phyloP scores from a whole-genome alignment of 2,888 invertebrate species.

The Drosophila cognata region DNA sequence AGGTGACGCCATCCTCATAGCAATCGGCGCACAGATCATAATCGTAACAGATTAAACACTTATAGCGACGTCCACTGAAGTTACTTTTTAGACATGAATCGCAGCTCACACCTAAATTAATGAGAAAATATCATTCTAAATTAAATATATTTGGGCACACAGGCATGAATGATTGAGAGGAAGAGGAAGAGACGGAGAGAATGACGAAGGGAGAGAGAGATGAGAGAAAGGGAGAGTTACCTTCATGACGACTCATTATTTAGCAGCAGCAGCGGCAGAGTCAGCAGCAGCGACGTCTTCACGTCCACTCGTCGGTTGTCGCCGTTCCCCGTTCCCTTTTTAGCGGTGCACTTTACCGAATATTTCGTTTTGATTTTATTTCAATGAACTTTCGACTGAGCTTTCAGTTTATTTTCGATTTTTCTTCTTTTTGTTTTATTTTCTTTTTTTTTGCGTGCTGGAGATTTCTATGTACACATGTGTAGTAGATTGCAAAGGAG shows the following conservation, averaged over 20 bases:
- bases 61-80: conserved; percentile 98
- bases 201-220: neutral
- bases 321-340: conserved; percentile 34
- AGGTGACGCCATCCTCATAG: conserved; percentile 96
- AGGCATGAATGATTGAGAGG: neutral
- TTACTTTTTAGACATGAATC: conserved; percentile 99
- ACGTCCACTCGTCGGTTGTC: conserved; percentile 59
- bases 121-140: neutral
- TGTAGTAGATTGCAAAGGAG: conserved; percentile 35
- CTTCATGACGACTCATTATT: conserved; percentile 97
- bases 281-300: conserved; percentile 55
- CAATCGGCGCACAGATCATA: conserved; percentile 99
- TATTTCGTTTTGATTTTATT: conserved; percentile 38
- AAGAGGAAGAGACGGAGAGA: neutral
- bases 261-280: conserved; percentile 53
- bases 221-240: conserved; percentile 86
- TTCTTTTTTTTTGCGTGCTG: conserved; percentile 17
- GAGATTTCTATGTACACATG: conserved; percentile 42
- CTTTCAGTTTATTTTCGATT: conserved; percentile 39
- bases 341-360: conserved; percentile 31
- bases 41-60: conserved; percentile 99
- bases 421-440: conserved; percentile 17
- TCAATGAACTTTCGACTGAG: conserved; percentile 40
- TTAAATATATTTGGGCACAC: neutral
- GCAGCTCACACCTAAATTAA: conserved; percentile 96